These are phyloP conservation scores for Ophraella communa DNA, from an alignment of 2,888 invertebrate genomes.

Conservation along the genomic window DNA sequence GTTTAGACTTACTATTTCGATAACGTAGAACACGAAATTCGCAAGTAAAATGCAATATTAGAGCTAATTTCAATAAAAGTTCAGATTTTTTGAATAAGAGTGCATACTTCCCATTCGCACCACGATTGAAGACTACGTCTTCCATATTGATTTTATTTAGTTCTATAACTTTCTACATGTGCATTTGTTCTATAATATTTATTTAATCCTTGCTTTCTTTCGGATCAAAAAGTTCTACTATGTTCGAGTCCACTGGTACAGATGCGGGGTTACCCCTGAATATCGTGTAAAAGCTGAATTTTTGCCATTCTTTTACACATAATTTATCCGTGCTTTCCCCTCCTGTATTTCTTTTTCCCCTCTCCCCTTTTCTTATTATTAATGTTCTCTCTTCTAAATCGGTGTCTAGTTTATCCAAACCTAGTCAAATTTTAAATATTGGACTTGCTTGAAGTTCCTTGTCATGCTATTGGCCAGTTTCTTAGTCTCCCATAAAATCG, in stretches of 20 bases:
- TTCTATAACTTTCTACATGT: not conserved
- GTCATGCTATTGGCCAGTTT: not conserved
- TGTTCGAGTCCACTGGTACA: not conserved
- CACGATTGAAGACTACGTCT: too few species aligned
- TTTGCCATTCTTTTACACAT: too few species aligned
- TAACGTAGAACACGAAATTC: too few species aligned
- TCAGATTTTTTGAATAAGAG: too few species aligned
- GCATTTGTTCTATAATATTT: not conserved
- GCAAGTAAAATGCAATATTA: too few species aligned
- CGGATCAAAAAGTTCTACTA: not conserved
- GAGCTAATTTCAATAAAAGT: too few species aligned
- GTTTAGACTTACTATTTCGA: too few species aligned
- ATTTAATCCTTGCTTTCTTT: not conserved
- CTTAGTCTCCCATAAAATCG: too few species aligned
- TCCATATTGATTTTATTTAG: not conserved
- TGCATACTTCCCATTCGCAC: too few species aligned
- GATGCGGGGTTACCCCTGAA: not conserved
- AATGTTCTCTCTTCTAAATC: not conserved
- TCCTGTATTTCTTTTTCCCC: not conserved
- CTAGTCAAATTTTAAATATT: not conserved
- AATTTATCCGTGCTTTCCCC: not conserved
- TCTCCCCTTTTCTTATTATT: not conserved
- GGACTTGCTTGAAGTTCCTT: not conserved
- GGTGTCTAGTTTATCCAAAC: not conserved
- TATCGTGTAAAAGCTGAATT: too few species aligned